Evolutionary conservation across 2,113 vertebrate species (phyloP).

Genomic region (Cheilinus undulatus): DNA sequence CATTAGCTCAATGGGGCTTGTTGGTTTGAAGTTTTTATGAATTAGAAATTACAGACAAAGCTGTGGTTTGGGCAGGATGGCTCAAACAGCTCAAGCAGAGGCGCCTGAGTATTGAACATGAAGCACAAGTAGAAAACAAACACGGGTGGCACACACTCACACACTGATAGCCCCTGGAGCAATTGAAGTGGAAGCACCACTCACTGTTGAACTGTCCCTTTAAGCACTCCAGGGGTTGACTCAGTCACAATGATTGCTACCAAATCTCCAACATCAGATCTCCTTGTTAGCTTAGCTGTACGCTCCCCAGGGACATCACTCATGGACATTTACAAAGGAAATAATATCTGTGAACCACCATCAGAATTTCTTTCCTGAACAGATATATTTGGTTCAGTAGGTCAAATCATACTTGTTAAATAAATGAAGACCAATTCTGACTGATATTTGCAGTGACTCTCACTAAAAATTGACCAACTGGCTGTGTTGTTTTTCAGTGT

Average conservation of each 20-base stretch:
- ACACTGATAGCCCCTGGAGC: conserved; percentile 40
- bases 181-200: conserved; percentile 53
- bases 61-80: conserved; percentile 14
- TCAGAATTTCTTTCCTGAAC: conserved; percentile 3
- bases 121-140: conserved; percentile 37
- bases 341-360: conserved; percentile 14
- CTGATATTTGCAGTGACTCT: background rate
- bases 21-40: conserved; percentile 42
- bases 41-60: conserved; percentile 42
- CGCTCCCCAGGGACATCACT: conserved; percentile 2
- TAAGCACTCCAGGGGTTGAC: conserved; percentile 38
- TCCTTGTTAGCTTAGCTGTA: conserved; percentile 22
- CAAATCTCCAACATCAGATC: conserved; percentile 33
- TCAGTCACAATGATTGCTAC: conserved; percentile 37
- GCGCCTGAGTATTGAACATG: conserved; percentile 11
- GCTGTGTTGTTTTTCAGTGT: conserved; percentile 24
- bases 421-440: conserved; percentile 1
- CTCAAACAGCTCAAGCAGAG: conserved; percentile 23
- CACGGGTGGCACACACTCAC: conserved; percentile 25
- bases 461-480: background rate
- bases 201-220: conserved; percentile 54
- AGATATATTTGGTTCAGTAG: background rate
- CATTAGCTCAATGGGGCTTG: conserved; percentile 26
- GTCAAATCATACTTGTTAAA: conserved; percentile 9
- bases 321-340: conserved; percentile 6